Conservation (phyloP, 2,113 vertebrate species). For the Cisticola juncidis region DNA sequence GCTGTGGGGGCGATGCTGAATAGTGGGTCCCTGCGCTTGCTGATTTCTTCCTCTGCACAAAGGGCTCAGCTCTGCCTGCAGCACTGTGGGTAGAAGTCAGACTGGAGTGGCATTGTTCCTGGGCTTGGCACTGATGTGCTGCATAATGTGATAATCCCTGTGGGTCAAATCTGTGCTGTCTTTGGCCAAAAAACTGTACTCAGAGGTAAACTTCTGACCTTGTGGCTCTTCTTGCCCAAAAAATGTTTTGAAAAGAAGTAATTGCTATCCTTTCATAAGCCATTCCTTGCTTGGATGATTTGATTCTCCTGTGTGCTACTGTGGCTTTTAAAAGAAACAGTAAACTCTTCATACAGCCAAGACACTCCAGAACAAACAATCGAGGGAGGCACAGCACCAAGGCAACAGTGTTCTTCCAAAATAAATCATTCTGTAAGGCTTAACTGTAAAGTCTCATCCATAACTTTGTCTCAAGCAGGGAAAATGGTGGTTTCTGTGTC, state of each 20-base stretch:
- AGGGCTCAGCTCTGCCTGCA: not conserved
- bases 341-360: not conserved
- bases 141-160: slow-evolving; percentile 52
- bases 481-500: not conserved
- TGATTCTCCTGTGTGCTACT: slow-evolving; percentile 59
- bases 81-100: not conserved
- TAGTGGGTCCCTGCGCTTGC: not conserved
- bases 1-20: not conserved
- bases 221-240: not conserved
- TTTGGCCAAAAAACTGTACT: not conserved
- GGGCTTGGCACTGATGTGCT: not conserved
- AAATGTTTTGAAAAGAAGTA: slow-evolving; percentile 44
- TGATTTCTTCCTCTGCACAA: not conserved
- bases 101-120: slow-evolving; percentile 1
- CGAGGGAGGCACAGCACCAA: not conserved
- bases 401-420: not conserved
- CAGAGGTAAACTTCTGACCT: slow-evolving; percentile 60
- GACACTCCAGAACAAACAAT: slow-evolving; percentile 16
- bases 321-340: slow-evolving; percentile 52
- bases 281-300: slow-evolving; percentile 15
- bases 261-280: slow-evolving; percentile 43
- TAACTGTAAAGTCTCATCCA: not conserved
- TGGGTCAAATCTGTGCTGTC: not conserved
- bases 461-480: not conserved
- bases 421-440: not conserved